Conservation (phyloP, 2,113 vertebrate species). For the Okapia johnstoni region DNA sequence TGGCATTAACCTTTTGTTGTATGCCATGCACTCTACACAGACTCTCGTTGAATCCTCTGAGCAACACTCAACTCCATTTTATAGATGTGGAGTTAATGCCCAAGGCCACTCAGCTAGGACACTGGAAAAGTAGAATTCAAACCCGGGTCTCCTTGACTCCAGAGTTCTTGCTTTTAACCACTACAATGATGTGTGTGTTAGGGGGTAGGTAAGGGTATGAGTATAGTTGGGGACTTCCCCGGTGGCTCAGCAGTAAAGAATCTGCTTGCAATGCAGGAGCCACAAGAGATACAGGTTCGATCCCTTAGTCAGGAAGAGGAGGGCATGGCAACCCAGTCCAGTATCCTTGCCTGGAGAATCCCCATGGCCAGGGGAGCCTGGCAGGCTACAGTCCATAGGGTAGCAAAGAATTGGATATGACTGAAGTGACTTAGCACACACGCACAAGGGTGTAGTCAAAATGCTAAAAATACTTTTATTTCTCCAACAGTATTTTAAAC, state of each 20-base stretch:
- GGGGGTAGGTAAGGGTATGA: background rate
- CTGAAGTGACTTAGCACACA: background rate
- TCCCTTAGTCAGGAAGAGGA: background rate
- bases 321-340: background rate
- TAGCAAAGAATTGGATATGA: background rate
- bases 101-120: background rate
- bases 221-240: background rate
- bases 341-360: background rate
- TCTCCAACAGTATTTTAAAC: background rate
- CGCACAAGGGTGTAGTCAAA: background rate
- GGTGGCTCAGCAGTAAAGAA: background rate
- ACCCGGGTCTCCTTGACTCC: background rate
- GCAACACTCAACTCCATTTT: background rate
- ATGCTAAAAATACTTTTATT: background rate
- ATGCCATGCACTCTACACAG: background rate
- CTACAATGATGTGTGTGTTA: background rate
- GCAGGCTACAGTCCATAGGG: background rate
- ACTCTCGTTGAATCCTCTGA: background rate
- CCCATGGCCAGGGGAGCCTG: background rate
- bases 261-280: background rate
- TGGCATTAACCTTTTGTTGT: background rate
- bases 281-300: background rate
- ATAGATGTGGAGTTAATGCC: background rate
- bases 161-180: background rate
- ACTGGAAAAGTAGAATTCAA: background rate